Base-by-base conservation (phyloP, 2,888 invertebrate genomes). In the Ennomos quercinarius region DNA sequence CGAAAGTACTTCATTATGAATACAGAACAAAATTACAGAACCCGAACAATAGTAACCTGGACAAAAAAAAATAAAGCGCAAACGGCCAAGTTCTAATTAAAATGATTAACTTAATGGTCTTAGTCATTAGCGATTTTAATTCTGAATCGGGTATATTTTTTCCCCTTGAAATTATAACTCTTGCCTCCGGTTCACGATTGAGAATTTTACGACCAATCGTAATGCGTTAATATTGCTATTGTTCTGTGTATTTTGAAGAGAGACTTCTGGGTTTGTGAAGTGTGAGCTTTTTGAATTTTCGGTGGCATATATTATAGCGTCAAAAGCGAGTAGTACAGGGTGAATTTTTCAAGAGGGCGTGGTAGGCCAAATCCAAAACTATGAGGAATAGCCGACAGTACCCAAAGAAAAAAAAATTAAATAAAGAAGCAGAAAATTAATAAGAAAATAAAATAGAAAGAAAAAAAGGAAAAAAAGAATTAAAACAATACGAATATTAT, bases 51-150 rank as follows among this genome's bases (percentile, higher is more conserved):
- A 52, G 61, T 63, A 58, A 66, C 70, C 72, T 69, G 65, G 47
- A 71, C 60, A 68, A 70, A 59, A 64, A 69, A 78, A 76, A 81
- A 74, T 77, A 17, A 80, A 82, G 84, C 77, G 76, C 80, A 78
- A 81, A 77, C 81, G 77, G 84, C 88, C 85, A 88, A 86, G 77
- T 86, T 87, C 89, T 92, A 91, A 93, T 93, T 93, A 93, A 91
- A 93, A 92, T 93, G 87, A 93, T 93, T 93, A 93, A 93, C 89
- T 91, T 93, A 93, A 93, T 92, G 92, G 91, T 85, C 82, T 86
- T 82, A 83, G 93, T 91, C 92, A 93, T 93, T 92, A 93, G 93
- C 88, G 91, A 91, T 88, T 93, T 92, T 91, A 92, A 93, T 92
- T 90, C 83, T 68, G 82, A 84, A 87, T 85, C 80, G 81, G 78